A percentile compares a stretch with the other conserved stretches of the same genome.
These are phyloP conservation scores for Sisor rabdophorus DNA, from an alignment of 2,113 vertebrate species.

Conservation along the genomic window DNA sequence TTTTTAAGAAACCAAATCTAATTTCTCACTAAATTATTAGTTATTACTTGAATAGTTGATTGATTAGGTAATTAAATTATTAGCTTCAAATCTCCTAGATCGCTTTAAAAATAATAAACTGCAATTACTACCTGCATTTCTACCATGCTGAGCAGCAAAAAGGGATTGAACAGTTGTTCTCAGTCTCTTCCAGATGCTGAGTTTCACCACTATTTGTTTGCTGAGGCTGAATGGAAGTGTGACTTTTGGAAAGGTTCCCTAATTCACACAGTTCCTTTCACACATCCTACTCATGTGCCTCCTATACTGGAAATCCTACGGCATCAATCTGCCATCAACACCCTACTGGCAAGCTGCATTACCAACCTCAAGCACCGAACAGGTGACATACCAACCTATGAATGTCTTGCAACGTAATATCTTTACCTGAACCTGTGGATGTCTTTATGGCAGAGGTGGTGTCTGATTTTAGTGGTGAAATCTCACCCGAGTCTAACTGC, in stretches of 20 bases:
- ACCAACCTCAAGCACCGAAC: constrained; percentile 35
- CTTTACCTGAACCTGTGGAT: neutral
- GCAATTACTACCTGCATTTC: neutral
- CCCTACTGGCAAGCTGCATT: constrained; percentile 74
- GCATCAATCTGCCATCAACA: constrained; percentile 72
- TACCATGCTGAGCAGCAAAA: neutral
- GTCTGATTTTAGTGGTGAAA: constrained; percentile 72
- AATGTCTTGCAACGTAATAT: neutral
- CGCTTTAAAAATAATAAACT: neutral
- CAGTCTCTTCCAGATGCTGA: constrained; percentile 70
- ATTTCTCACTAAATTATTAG: neutral
- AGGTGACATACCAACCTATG: constrained; percentile 55
- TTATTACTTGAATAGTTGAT: no score
- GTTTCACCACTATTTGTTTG: constrained; percentile 70
- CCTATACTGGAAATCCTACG: constrained; percentile 71
- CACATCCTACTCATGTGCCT: constrained; percentile 72
- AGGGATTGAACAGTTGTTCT: neutral
- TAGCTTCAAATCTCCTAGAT: no score
- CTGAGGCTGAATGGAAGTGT: constrained; percentile 52
- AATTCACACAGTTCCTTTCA: constrained; percentile 73
- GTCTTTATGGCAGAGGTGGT: constrained; percentile 55
- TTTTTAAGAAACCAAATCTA: neutral
- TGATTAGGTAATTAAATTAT: no score
- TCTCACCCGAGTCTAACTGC: constrained; percentile 66
- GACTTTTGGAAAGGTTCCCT: constrained; percentile 55